A percentile compares a stretch with the other conserved stretches of the same genome.
These are phyloP conservation scores for Macquaria australasica DNA, from an alignment of 2,113 vertebrate species.

Conservation along the genomic window DNA sequence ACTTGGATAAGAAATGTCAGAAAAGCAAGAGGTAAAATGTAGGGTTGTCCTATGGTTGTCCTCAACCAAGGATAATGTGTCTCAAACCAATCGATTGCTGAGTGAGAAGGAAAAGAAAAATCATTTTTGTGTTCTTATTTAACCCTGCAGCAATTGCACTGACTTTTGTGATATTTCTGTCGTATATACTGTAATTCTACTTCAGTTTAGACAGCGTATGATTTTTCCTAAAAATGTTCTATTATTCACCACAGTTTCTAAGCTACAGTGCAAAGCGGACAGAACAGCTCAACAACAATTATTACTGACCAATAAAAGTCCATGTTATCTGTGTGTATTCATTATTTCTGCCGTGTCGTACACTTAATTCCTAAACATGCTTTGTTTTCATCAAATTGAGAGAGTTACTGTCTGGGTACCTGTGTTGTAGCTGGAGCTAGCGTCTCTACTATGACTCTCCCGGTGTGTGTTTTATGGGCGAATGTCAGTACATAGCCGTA, in stretches of 20 bases:
- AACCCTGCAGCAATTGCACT: not conserved
- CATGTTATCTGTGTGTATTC: not conserved
- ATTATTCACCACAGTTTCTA: not conserved
- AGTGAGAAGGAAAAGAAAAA: not conserved
- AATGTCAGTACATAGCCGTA: too few relatives aligned
- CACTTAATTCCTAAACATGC: not conserved
- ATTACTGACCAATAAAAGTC: not conserved
- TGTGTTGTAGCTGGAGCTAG: too few relatives aligned
- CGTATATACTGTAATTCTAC: not conserved
- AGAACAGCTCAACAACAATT: not conserved
- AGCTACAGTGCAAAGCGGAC: not conserved
- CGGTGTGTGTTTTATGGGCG: too few relatives aligned
- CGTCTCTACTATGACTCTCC: too few relatives aligned
- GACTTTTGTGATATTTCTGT: not conserved
- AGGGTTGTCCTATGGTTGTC: constrained; percentile 5
- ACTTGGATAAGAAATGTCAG: constrained; percentile 7
- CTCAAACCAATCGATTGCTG: not conserved
- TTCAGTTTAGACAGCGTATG: not conserved
- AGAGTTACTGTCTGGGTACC: too few relatives aligned
- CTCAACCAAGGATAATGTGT: not conserved
- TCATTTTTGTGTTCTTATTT: not conserved
- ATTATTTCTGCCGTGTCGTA: not conserved
- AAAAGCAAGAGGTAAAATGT: not conserved
- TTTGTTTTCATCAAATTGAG: not conserved
- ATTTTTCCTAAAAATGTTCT: not conserved